Percentiles rank a stretch among this genome's conserved stretches.
Evolutionary conservation across 2,797 vertebrate species (phyloP).

Genomic region (Dicrostonyx torquatus): DNA sequence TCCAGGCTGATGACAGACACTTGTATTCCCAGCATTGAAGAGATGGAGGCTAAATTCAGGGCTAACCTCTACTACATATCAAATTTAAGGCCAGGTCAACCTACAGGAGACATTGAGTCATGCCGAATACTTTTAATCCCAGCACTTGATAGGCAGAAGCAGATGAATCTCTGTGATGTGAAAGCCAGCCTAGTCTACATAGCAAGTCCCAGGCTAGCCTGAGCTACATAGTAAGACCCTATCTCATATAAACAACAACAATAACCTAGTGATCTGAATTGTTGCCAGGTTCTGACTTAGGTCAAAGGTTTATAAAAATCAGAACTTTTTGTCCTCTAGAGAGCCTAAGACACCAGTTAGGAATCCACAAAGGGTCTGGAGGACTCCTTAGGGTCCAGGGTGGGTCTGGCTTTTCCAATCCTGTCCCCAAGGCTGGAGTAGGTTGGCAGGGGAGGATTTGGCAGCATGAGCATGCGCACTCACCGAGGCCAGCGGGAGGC

Average conservation of each 20-base stretch:
- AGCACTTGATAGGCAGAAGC: background rate
- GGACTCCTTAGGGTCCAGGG: background rate
- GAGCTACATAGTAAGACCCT: background rate
- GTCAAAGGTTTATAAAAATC: background rate
- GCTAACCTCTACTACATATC: background rate
- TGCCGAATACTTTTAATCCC: background rate
- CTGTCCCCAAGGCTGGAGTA: background rate
- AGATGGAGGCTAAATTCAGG: background rate
- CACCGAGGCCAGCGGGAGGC: constrained; percentile 89
- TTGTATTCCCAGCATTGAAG: background rate
- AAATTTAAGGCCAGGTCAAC: background rate
- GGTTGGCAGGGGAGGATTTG: too few species aligned
- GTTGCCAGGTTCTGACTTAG: background rate
- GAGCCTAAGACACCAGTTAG: too few species aligned
- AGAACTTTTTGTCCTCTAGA: background rate
- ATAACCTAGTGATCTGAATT: background rate
- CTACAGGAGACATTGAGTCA: background rate
- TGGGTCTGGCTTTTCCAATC: background rate
- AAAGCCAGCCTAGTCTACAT: background rate
- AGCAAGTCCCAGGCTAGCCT: background rate
- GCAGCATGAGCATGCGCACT: constrained; percentile 51
- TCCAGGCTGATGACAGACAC: background rate
- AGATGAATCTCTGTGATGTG: background rate
- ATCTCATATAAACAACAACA: background rate
- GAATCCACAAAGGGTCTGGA: background rate